These are phyloP conservation scores for Cygnus olor DNA, from an alignment of 2,797 vertebrate genomes.

Conservation along the genomic window DNA sequence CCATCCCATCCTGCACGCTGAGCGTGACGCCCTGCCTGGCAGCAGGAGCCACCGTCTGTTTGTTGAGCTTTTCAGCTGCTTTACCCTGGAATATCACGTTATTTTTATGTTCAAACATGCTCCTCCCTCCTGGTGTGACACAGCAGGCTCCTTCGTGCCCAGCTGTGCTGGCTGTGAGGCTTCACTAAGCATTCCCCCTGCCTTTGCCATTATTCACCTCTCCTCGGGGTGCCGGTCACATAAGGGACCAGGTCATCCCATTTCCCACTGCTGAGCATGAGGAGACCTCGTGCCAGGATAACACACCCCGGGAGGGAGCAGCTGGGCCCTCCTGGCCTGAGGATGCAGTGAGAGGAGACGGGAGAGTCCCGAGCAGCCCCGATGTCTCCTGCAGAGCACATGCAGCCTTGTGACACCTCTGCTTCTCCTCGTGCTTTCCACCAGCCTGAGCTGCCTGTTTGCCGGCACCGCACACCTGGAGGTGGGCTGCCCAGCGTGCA, in stretches of 20 bases:
- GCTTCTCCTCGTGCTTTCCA: not conserved
- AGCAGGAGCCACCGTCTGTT: not conserved
- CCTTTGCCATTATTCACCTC: not conserved
- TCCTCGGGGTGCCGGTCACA: no score
- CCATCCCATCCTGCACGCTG: not conserved
- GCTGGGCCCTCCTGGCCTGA: not conserved
- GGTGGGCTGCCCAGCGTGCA: constrained; percentile 73
- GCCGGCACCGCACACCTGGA: constrained; percentile 78
- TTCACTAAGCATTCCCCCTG: not conserved
- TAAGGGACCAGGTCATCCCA: no score
- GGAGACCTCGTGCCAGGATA: not conserved
- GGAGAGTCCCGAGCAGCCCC: not conserved
- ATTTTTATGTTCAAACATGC: no score
- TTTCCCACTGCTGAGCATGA: not conserved
- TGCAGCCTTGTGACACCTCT: not conserved
- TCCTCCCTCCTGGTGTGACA: no score
- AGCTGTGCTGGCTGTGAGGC: not conserved
- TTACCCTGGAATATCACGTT: no score
- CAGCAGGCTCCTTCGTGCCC: not conserved
- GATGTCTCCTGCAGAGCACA: not conserved
- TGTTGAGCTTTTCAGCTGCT: not conserved
- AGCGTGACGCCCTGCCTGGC: not conserved
- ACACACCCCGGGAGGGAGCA: not conserved
- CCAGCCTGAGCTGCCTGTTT: constrained; percentile 85
- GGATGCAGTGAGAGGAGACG: not conserved